phyloP scores from a whole-genome alignment of 2,113 vertebrate genomes.

The Xenus cinereus region DNA sequence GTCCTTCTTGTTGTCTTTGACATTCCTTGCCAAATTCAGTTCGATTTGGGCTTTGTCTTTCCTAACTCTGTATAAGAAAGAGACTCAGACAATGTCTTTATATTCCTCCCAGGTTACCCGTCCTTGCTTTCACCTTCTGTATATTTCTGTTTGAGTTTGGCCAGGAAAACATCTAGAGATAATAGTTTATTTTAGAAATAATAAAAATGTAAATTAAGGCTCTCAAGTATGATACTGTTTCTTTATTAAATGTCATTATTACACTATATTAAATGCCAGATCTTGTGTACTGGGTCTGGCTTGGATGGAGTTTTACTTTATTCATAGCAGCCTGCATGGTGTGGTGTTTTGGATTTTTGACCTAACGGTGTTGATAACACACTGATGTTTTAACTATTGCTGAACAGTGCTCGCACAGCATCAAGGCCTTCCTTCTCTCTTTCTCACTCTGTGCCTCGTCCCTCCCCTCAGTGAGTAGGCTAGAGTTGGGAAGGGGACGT shows the following conservation, averaged over 20 bases:
- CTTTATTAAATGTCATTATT: background rate
- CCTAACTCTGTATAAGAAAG: background rate
- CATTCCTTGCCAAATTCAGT: background rate
- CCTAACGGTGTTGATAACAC: background rate
- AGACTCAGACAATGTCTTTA: background rate
- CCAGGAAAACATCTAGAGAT: background rate
- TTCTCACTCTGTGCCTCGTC: background rate
- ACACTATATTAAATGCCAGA: background rate
- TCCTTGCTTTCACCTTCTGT: background rate
- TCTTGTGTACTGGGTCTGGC: background rate
- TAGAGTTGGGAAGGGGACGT: background rate
- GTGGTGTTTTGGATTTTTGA: background rate
- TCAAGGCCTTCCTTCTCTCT: background rate
- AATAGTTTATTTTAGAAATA: background rate
- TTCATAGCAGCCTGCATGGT: background rate
- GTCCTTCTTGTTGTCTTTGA: background rate
- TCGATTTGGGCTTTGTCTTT: background rate
- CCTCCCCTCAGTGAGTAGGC: background rate
- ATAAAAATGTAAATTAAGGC: background rate
- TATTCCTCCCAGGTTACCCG: background rate
- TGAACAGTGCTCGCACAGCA: background rate
- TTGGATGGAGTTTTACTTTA: background rate
- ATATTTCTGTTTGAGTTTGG: background rate
- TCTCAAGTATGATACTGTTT: background rate
- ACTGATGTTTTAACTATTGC: background rate